Base-by-base conservation (phyloP, 2,797 vertebrate species). In the Mus spretus region DNA sequence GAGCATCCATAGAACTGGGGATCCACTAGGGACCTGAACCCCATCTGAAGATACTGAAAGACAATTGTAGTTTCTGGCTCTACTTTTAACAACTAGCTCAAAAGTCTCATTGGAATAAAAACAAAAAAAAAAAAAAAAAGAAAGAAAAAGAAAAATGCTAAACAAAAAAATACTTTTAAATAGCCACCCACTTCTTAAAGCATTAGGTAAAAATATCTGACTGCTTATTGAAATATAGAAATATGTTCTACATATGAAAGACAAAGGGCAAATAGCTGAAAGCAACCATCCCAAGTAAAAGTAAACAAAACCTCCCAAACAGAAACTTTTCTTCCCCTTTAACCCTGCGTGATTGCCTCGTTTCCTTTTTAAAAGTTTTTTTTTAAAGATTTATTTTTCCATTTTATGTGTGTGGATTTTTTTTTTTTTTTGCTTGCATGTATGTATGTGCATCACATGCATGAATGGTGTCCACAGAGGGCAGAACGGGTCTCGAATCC, bases 51-150 rank as follows among this genome's bases (percentile, higher is more conserved):
- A 19, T 37, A 67, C 12, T 61, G 17, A 88, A 26, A n/a, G 65
- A 88, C 44, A 86, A 72, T 0, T 31, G 7, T 44, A 55, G 6
- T 13, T 61, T 77, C 88, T 65, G 11, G 15, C 50, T 84, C 37
- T 93, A 72, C 2, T 82, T 90, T 55, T 57, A 92, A n/a, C 12
- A 95, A 85, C 24, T n/a, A 87, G 34, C 55, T 90, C 12, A 77
- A 91, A 59, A 89, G 28, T 95, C 15, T 5, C 19, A 87, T 3
- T 74, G 40, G 34, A 91, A 93, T 78, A 79, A 44, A 37, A 40
- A 40, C 40, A 40, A 40, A 40, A 55, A 19, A 24, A 55, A 26
- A 55, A 19, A 50, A 26, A 22, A 17, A 92, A 37, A 37, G 7
- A 13, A 15, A 17, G 88, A 37, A 28, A 5, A 9, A 2, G 6